These are phyloP conservation scores for Salvelinus fontinalis DNA, from an alignment of 2,113 vertebrate species.

Conservation along the genomic window DNA sequence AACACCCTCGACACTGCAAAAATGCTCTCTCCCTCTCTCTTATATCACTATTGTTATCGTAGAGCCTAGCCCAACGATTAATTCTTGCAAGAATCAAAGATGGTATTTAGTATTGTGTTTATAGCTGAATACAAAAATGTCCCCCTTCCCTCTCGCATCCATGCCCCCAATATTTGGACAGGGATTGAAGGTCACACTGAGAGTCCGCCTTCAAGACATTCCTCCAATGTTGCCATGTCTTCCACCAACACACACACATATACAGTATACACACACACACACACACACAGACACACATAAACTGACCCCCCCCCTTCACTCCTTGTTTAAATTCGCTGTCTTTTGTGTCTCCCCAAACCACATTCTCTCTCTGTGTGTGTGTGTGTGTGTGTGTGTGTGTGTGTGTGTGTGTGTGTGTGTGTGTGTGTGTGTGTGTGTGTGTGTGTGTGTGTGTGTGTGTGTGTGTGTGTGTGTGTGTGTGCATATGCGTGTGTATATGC, in stretches of 20 bases:
- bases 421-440: not conserved
- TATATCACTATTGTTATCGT: not conserved
- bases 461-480: not conserved
- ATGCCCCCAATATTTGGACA: conserved; percentile 41
- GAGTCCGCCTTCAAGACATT: conserved; percentile 49
- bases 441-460: not conserved
- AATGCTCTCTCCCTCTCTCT: not conserved
- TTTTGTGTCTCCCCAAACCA: conserved; percentile 37
- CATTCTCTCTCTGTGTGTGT: conserved; percentile 3
- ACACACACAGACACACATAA: no score
- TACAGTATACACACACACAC: not conserved
- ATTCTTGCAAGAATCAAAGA: conserved; percentile 4
- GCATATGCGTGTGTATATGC: not conserved
- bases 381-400: conserved; percentile 17
- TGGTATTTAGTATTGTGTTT: conserved; percentile 1
- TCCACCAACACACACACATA: conserved; percentile 21
- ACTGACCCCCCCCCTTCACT: conserved; percentile 23
- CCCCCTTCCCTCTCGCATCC: conserved; percentile 15
- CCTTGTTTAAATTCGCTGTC: conserved; percentile 45
- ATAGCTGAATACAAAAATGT: conserved; percentile 16
- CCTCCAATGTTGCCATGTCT: conserved; percentile 57
- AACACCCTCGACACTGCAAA: not conserved
- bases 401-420: conserved; percentile 1
- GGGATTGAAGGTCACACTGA: conserved; percentile 52
- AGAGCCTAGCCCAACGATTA: not conserved